Evolutionary conservation across 37 sponge, comb jelly and placozoan genomes (phyloP), one percentile per base, ranked within the genome.

Genomic region (Beroe forskalii): DNA sequence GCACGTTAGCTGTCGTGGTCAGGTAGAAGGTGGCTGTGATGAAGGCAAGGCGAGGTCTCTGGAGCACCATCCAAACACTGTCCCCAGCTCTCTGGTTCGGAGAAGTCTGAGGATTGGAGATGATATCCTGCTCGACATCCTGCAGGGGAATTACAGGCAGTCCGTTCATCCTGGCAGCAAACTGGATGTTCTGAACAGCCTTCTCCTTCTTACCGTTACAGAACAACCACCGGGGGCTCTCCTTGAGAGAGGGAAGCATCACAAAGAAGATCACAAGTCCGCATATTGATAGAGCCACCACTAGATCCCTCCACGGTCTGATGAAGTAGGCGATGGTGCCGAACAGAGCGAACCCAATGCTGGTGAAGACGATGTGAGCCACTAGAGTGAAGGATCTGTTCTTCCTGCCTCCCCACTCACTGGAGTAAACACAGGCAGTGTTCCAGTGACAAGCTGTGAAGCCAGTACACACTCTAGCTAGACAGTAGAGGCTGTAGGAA

Each of bases 401-500:
- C 75, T 20, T 72, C 37, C 14, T 38, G 37, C 75, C 75, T 38
- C 75, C 75, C 75, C 75, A 72, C 75, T 72, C 75, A 8, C 39
- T 37, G 3, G 75, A 36, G 39, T 72, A 72, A 19, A 72, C 75
- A 72, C 75, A 72, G 75, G 75, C 75, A 20, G 75, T 72, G 20
- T 72, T 72, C 75, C 75, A 72, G 75, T 72, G 75, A 37, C 75
- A 72, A 30, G 75, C 75, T 35, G 75, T 72, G 35, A 72, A 72
- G 8, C 75, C 75, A 36, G 75, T 37, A 37, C 12, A 3, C 35
- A 37, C 35, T 39, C 75, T 72, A 27, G 75, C 75, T 3, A 72
- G 75, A 33, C 40, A 33, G 39, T 72, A 72, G 1, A 4, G 35
- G 22, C 19, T 22, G 75, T 38, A 72, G 30, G 8, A 36, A 37